Base-by-base conservation (phyloP, 2,888 invertebrate species). In the Bimastos eiseni region DNA sequence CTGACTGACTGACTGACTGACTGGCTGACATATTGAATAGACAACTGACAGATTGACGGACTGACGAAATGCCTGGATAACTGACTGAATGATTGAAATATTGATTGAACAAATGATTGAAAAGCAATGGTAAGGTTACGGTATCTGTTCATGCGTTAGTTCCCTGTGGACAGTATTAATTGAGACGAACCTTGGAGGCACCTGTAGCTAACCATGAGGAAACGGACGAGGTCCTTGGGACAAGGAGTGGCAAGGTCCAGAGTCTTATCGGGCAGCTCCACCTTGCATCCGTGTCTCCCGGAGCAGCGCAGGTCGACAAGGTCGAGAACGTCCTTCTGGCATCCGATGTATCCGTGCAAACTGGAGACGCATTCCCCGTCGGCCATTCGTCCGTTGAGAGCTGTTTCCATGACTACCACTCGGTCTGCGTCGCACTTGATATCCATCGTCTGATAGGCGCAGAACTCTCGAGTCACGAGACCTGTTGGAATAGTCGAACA, bases 251-350 rank as follows among this genome's bases (percentile, higher is more conserved):
- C 90, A 21, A 83, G 34, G 34, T 90, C 90, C 30, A 90, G 83
- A n/a, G 84, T 33, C 44, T 90, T 90, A 36, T 90, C 90, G 4
- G 90, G 90, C 37, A 90, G 70, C 11, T 90, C 90, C 36, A 90
- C 24, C 90, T 84, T 83, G 84, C 90, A 90, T 19, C 30, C 34
- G 15, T 83, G 91, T 93, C 93, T 91, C 93, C 93, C 90, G 93
- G 93, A 38, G 93, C 93, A 89, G 11, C 90, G 38, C 83, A 41
- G 37, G 41, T 90, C 90, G 38, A 93, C 92, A 21, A 94, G 92
- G 15, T 93, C 88, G 90, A 93, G 93, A 34, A 94, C 92, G 41
- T 92, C 91, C 21, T 93, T 88, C 92, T 94, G 93, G 91, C 92
- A 94, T 49, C 92, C 90, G 37, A 90, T 84, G 34, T 37, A 90